A percentile compares a stretch with the other conserved stretches of the same genome.
phyloP scores from a whole-genome alignment of 1,140 invertebrate genomes.

The Drosophila pseudoananassae region DNA sequence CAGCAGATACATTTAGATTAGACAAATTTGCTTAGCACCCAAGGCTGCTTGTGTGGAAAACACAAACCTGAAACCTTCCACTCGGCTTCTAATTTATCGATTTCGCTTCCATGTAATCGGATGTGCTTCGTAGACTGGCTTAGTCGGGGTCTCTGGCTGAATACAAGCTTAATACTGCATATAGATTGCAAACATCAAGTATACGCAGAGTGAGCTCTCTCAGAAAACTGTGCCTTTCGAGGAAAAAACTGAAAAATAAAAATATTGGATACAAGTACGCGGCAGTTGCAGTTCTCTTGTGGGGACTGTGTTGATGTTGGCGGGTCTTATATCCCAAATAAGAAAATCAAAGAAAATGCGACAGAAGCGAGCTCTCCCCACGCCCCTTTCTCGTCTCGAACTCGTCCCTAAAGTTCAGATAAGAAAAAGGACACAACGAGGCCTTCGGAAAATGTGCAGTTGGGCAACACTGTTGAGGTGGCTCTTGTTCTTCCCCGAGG shows the following conservation, averaged over 20 bases:
- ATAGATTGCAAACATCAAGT: neutral
- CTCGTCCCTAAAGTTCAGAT: slow-evolving; percentile 63
- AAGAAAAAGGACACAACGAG: slow-evolving; percentile 20
- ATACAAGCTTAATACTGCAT: too few relatives aligned
- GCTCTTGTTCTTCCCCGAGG: slow-evolving; percentile 19
- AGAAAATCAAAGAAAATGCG: slow-evolving; percentile 52
- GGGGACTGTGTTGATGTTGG: neutral
- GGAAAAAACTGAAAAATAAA: slow-evolving; percentile 19
- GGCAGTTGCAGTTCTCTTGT: slow-evolving; percentile 1
- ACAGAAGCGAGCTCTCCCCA: slow-evolving; percentile 47
- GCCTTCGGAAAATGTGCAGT: slow-evolving; percentile 35
- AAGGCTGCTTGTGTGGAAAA: slow-evolving; percentile 13
- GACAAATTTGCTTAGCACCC: slow-evolving; percentile 31
- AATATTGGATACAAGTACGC: slow-evolving; percentile 43
- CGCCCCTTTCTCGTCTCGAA: slow-evolving; percentile 45
- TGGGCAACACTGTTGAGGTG: slow-evolving; percentile 35
- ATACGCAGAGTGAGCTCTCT: neutral
- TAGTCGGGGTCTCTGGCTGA: slow-evolving; percentile 9
- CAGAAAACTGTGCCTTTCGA: slow-evolving; percentile 54
- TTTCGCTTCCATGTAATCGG: slow-evolving; percentile 30
- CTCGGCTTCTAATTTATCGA: slow-evolving; percentile 18
- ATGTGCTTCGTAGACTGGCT: slow-evolving; percentile 7
- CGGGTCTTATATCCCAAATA: slow-evolving; percentile 17
- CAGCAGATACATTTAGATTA: slow-evolving; percentile 28
- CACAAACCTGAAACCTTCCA: slow-evolving; percentile 8